phyloP scores from a whole-genome alignment of 2,797 vertebrate species.

The Poeciliopsis paucimaculata region DNA sequence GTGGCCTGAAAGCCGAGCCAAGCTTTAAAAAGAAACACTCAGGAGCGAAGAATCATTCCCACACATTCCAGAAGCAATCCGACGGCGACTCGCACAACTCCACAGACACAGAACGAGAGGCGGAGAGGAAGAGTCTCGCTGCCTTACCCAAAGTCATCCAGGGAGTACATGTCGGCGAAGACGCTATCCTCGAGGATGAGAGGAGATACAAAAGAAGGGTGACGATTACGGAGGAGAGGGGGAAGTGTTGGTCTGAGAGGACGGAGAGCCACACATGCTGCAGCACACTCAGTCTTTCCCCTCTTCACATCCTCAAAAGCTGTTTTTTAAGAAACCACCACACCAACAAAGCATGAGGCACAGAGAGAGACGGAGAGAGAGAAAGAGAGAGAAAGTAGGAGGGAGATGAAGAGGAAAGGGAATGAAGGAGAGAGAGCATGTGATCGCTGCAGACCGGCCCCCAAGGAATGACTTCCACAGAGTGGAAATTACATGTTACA shows the following conservation, averaged over 20 bases:
- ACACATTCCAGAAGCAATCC: slow-evolving; percentile 30
- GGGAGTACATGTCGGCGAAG: slow-evolving; percentile 87
- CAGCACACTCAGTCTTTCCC: slow-evolving; percentile 37
- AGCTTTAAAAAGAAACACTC: slow-evolving; percentile 50
- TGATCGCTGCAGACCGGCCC: slow-evolving; percentile 86
- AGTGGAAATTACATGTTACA: slow-evolving; percentile 64
- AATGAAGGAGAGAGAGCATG: slow-evolving; percentile 78
- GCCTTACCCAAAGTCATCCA: slow-evolving; percentile 94
- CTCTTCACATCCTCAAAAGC: slow-evolving; percentile 61
- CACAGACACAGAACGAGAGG: slow-evolving; percentile 10
- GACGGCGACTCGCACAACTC: slow-evolving; percentile 5
- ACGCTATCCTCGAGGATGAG: slow-evolving; percentile 54
- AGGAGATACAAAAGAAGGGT: slow-evolving; percentile 41
- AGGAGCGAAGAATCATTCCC: slow-evolving; percentile 33
- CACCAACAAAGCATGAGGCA: slow-evolving; percentile 54
- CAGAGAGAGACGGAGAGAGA: slow-evolving; percentile 36
- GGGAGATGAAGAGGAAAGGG: slow-evolving; percentile 58
- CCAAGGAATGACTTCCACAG: slow-evolving; percentile 68
- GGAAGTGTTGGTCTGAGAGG: slow-evolving; percentile 60
- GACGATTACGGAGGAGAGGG: slow-evolving; percentile 68
- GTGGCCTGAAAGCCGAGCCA: slow-evolving; percentile 50
- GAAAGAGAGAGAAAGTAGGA: slow-evolving; percentile 39
- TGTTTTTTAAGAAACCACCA: slow-evolving; percentile 20
- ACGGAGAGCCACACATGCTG: slow-evolving; percentile 53
- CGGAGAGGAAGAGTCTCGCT: slow-evolving; percentile 15